Conservation (phyloP, 2,113 vertebrate species). For the Etia nguti region DNA sequence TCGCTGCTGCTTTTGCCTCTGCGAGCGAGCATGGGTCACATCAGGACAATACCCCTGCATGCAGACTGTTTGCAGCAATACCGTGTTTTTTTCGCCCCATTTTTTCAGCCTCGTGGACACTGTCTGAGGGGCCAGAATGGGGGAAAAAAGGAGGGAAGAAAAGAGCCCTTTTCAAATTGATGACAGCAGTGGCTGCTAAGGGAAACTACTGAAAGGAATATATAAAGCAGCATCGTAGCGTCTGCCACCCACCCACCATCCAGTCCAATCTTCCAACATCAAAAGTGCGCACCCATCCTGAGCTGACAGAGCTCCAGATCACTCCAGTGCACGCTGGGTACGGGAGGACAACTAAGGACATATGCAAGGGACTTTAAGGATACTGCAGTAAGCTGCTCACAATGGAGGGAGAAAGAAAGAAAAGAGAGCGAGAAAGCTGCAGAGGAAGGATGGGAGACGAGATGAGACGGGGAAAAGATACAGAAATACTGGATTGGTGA, state of each 20-base stretch:
- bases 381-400: conserved; percentile 61
- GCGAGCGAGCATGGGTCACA: conserved; percentile 26
- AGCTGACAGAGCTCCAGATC: conserved; percentile 49
- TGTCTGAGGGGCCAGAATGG: background rate
- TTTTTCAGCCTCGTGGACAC: conserved; percentile 27
- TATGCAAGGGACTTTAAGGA: conserved; percentile 59
- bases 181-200: background rate
- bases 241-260: background rate
- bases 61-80: conserved; percentile 34
- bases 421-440: background rate
- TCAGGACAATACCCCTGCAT: conserved; percentile 43
- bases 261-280: conserved; percentile 8
- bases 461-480: background rate
- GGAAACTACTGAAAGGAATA: conserved; percentile 7
- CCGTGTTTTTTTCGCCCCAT: background rate
- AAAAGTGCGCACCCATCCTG: conserved; percentile 36
- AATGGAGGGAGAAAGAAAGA: background rate
- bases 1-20: background rate
- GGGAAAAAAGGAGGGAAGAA: background rate
- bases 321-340: conserved; percentile 51
- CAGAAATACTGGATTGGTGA: conserved; percentile 15
- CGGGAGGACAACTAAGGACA: conserved; percentile 66
- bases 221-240: conserved; percentile 26
- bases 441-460: background rate
- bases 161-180: conserved; percentile 14